Evolutionary conservation across 1,140 invertebrate species (phyloP).

Genomic region (Euwallacea fornicatus): DNA sequence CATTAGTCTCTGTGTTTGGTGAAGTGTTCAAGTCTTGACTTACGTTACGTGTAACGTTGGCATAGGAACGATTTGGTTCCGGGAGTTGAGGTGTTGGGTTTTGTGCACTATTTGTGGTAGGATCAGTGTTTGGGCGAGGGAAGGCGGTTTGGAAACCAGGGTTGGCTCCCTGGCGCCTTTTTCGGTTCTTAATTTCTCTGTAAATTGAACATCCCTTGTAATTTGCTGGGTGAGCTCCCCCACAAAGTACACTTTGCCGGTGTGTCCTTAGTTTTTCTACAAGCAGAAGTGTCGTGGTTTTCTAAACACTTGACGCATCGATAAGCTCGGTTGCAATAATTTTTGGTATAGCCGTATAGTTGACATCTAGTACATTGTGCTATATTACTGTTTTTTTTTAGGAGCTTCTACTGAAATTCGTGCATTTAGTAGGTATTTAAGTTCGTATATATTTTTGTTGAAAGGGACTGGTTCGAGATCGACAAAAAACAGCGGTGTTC

Average conservation of each 20-base stretch:
- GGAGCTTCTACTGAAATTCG: slow-evolving; percentile 47
- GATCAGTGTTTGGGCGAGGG: no score
- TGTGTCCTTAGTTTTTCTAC: slow-evolving; percentile 46
- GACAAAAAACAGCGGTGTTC: slow-evolving; percentile 49
- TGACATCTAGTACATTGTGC: slow-evolving; percentile 52
- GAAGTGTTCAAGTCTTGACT: no score
- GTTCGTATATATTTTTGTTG: slow-evolving; percentile 51
- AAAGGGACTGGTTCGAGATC: slow-evolving; percentile 48
- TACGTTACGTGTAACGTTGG: no score
- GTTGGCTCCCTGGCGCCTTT: no score
- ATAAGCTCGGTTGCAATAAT: slow-evolving; percentile 45
- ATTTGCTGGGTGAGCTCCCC: slow-evolving; percentile 50
- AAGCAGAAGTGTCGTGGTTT: slow-evolving; percentile 49
- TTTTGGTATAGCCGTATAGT: slow-evolving; percentile 51
- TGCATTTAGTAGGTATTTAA: slow-evolving; percentile 45
- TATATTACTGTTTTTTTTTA: slow-evolving; percentile 43
- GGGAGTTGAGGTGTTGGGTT: no score
- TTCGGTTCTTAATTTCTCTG: no score
- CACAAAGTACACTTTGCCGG: slow-evolving; percentile 49
- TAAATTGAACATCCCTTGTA: slow-evolving; percentile 50
- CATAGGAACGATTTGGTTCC: no score
- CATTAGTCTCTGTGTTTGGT: no score
- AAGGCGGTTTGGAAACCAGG: no score
- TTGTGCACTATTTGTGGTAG: no score
- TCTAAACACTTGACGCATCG: slow-evolving; percentile 52